phyloP scores from a whole-genome alignment of 37 sponge, comb jelly and placozoan species.

The Eunapius fragilis region DNA sequence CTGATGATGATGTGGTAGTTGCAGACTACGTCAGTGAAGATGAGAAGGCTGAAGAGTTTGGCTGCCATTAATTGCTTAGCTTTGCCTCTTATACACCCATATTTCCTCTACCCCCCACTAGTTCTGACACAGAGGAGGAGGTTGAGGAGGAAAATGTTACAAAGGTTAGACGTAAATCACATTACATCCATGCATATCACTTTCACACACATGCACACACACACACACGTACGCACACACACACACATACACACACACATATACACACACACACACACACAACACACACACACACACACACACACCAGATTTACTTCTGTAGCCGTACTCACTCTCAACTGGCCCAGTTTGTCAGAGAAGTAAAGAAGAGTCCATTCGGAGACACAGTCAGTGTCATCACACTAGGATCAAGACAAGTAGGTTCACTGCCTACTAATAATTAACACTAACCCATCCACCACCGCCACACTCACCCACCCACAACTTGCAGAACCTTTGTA shows the following conservation, averaged over 20 bases:
- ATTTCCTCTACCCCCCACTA: background rate
- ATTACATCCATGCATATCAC: background rate
- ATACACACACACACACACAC: background rate
- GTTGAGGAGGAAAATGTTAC: slow-evolving; percentile 56
- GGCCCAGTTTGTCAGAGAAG: slow-evolving; percentile 96
- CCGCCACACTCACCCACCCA: background rate
- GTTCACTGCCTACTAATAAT: background rate
- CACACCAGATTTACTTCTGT: slow-evolving; percentile 92
- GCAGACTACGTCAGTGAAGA: slow-evolving; percentile 77
- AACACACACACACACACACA: background rate
- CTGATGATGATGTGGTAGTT: slow-evolving; percentile 69
- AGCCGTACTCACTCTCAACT: slow-evolving; percentile 98
- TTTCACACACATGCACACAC: background rate
- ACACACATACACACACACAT: background rate
- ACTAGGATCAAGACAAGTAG: slow-evolving; percentile 91
- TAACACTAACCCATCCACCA: background rate
- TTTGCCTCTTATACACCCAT: background rate
- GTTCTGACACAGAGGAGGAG: slow-evolving; percentile 56
- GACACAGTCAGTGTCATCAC: slow-evolving; percentile 61
- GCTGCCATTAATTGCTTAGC: background rate
- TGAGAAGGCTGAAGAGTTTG: slow-evolving; percentile 28
- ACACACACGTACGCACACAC: background rate
- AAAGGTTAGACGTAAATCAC: slow-evolving; percentile 26
- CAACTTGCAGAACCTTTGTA: slow-evolving; percentile 85
- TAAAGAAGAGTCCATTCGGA: slow-evolving; percentile 84